Percentiles rank a stretch among this genome's conserved stretches.
Evolutionary conservation across 2,797 vertebrate species (phyloP).

Genomic region (Falco cherrug): DNA sequence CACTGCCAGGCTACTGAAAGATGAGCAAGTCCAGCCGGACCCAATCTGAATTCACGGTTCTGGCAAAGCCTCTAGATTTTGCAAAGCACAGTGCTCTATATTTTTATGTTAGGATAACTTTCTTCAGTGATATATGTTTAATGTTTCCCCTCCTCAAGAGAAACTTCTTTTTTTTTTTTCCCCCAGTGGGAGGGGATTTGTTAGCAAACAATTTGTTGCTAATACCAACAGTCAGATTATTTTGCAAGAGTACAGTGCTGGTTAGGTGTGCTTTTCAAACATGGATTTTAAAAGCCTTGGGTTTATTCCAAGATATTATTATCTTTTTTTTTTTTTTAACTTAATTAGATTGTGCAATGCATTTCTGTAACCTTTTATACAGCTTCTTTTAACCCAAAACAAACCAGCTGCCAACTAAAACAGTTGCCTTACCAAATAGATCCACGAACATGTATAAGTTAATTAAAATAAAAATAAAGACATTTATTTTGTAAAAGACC

Average conservation of each 20-base stretch:
- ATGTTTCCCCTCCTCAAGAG: background rate
- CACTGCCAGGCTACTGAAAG: background rate
- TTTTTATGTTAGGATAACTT: background rate
- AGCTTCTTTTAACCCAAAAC: background rate
- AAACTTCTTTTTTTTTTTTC: background rate
- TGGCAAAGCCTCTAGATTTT: background rate
- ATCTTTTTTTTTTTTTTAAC: background rate
- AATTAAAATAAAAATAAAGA: constrained; percentile 28
- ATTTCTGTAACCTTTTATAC: background rate
- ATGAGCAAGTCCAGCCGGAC: background rate
- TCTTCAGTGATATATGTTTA: background rate
- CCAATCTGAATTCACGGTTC: background rate
- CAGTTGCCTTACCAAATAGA: background rate
- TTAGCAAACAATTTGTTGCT: constrained; percentile 21
- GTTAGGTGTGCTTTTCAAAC: background rate
- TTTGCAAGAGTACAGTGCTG: background rate
- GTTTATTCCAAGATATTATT: background rate
- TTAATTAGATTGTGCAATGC: background rate
- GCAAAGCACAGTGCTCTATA: background rate
- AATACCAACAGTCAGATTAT: background rate
- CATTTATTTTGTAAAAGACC: background rate
- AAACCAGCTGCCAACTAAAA: background rate
- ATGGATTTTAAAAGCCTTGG: background rate
- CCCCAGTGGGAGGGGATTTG: background rate
- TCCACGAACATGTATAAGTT: background rate